Conservation (phyloP, 2,797 vertebrate genomes). For the Caiman crocodilus region DNA sequence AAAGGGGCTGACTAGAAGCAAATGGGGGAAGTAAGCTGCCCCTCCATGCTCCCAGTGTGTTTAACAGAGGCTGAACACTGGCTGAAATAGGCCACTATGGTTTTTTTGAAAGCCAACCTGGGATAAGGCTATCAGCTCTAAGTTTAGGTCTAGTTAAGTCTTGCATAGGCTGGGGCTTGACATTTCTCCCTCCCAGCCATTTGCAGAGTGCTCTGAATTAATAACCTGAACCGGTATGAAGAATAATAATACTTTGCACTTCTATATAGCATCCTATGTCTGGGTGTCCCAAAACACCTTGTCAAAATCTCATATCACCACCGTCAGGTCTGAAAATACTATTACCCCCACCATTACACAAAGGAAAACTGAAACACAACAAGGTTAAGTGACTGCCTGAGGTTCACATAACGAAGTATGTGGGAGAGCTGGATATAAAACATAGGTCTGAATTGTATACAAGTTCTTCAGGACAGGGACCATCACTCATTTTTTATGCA, state of each 20-base stretch:
- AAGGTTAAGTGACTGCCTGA: conserved; percentile 9
- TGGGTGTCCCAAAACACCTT: conserved; percentile 19
- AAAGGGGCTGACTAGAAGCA: not conserved
- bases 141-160: conserved; percentile 78
- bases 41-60: accelerated
- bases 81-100: conserved; percentile 43
- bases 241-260: conserved; percentile 60
- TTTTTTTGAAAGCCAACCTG: conserved; percentile 63
- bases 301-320: not conserved
- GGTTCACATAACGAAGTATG: not conserved
- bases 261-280: conserved; percentile 24
- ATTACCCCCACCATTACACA: not conserved
- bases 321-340: conserved; percentile 35
- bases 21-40: not conserved
- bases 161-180: conserved; percentile 74
- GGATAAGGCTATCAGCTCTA: conserved; percentile 71
- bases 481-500: not conserved
- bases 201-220: not conserved
- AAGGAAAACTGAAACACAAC: conserved; percentile 21
- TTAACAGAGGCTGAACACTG: conserved; percentile 52
- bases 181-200: conserved; percentile 56
- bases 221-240: conserved; percentile 70
- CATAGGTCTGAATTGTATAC: not conserved
- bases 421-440: not conserved
- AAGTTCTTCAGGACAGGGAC: not conserved